A percentile compares a stretch with the other conserved stretches of the same genome.
Conservation (phyloP, 2,888 invertebrate genomes). For the Athrips mouffetella region DNA sequence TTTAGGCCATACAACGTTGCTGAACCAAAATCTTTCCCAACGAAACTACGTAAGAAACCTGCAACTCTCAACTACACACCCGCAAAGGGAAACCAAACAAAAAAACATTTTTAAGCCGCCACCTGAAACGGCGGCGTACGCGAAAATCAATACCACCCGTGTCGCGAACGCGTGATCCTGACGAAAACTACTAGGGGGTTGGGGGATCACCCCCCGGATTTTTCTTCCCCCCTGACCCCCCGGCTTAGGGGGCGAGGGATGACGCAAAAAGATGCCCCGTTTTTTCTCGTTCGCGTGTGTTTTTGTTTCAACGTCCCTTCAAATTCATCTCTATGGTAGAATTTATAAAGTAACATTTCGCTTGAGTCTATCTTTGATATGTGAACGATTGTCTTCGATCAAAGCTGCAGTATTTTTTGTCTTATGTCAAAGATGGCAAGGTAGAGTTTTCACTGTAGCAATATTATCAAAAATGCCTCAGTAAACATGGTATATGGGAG, state of each 20-base stretch:
- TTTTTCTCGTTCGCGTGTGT: constrained; percentile 67
- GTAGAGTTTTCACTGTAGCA: constrained; percentile 28
- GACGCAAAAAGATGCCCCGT: constrained; percentile 72
- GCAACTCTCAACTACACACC: too few relatives aligned
- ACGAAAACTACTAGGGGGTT: constrained; percentile 70
- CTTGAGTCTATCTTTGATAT: constrained; percentile 35
- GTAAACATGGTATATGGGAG: constrained; percentile 62
- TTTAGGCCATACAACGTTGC: too few relatives aligned
- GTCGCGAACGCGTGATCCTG: constrained; percentile 73
- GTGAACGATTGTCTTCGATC: constrained; percentile 60
- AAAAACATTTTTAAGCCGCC: constrained; percentile 40
- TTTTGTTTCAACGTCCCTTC: too few relatives aligned
- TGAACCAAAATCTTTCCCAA: too few relatives aligned
- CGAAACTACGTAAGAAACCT: too few relatives aligned
- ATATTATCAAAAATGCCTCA: constrained; percentile 44
- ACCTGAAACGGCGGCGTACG: constrained; percentile 64
- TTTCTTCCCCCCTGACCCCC: constrained; percentile 63
- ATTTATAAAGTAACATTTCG: constrained; percentile 23
- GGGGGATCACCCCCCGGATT: constrained; percentile 48
- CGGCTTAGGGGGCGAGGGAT: constrained; percentile 60
- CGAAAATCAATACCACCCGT: constrained; percentile 73
- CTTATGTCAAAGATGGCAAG: constrained; percentile 19
- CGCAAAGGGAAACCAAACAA: too few relatives aligned
- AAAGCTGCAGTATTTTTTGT: constrained; percentile 29
- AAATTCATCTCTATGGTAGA: not conserved